These are phyloP conservation scores for Coilia nasus DNA, from an alignment of 2,797 vertebrate genomes.

Conservation along the genomic window DNA sequence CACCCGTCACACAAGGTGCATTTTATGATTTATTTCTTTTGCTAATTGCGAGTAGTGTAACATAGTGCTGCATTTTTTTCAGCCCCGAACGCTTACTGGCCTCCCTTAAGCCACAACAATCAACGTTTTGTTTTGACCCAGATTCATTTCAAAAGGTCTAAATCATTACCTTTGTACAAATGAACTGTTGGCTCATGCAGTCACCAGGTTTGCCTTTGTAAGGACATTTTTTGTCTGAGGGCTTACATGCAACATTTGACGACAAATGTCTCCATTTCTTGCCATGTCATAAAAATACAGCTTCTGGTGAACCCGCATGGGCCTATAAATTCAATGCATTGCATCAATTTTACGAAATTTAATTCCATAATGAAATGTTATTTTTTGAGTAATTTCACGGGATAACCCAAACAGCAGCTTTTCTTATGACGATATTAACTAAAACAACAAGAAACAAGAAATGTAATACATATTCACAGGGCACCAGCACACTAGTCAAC, in stretches of 20 bases:
- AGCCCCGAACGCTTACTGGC: not conserved
- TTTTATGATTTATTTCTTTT: constrained; percentile 25
- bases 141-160: constrained; percentile 16
- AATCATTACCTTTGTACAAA: constrained; percentile 7
- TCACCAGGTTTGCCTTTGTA: not conserved
- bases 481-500: not conserved
- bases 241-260: not conserved
- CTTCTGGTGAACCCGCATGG: not conserved
- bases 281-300: not conserved
- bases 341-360: not conserved
- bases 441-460: too few relatives aligned
- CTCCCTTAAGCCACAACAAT: not conserved
- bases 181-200: constrained; percentile 6
- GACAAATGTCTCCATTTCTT: not conserved
- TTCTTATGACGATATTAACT: not conserved
- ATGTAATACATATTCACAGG: not conserved
- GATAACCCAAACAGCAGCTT: not conserved
- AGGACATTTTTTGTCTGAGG: not conserved
- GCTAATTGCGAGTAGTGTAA: constrained; percentile 8
- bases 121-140: constrained; percentile 11
- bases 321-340: not conserved
- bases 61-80: not conserved
- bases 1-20: constrained; percentile 1
- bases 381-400: not conserved
- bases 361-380: not conserved